Conservation (phyloP, 2,888 invertebrate species). For the Amphipyra tragopoginis region DNA sequence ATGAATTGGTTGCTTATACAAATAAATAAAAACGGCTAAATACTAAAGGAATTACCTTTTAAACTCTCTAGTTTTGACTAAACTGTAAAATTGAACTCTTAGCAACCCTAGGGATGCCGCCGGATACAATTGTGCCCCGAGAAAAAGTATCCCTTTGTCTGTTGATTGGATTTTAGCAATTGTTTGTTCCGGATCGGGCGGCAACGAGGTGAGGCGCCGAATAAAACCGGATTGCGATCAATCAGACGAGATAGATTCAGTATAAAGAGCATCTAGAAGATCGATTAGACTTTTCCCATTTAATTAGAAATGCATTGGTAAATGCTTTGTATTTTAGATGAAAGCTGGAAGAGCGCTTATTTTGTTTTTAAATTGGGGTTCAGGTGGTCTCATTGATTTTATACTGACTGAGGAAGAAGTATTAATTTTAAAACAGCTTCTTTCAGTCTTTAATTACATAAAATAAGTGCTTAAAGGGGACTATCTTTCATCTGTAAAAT, state of each 20-base stretch:
- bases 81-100: too few relatives aligned
- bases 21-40: too few relatives aligned
- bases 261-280: slow-evolving; percentile 13
- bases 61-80: not conserved
- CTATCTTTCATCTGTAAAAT: not conserved
- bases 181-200: slow-evolving; percentile 51
- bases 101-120: slow-evolving; percentile 38
- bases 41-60: too few relatives aligned
- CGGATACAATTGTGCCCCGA: slow-evolving; percentile 46
- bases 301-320: not conserved
- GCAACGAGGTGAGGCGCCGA: slow-evolving; percentile 45
- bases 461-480: too few relatives aligned
- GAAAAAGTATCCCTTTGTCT: slow-evolving; percentile 60
- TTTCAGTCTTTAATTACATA: too few relatives aligned
- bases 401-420: too few relatives aligned
- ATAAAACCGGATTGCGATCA: slow-evolving; percentile 47
- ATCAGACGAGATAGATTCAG: slow-evolving; percentile 34
- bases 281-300: slow-evolving; percentile 5
- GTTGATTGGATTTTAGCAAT: slow-evolving; percentile 61
- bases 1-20: too few relatives aligned
- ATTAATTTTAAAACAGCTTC: too few relatives aligned
- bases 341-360: not conserved
- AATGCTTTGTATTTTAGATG: not conserved
- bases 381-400: too few relatives aligned
- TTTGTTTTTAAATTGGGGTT: not conserved